Percentiles rank a stretch among this genome's conserved stretches.
These are phyloP conservation scores for Sthenelais limicola DNA, from an alignment of 2,888 invertebrate genomes.

Conservation along the genomic window DNA sequence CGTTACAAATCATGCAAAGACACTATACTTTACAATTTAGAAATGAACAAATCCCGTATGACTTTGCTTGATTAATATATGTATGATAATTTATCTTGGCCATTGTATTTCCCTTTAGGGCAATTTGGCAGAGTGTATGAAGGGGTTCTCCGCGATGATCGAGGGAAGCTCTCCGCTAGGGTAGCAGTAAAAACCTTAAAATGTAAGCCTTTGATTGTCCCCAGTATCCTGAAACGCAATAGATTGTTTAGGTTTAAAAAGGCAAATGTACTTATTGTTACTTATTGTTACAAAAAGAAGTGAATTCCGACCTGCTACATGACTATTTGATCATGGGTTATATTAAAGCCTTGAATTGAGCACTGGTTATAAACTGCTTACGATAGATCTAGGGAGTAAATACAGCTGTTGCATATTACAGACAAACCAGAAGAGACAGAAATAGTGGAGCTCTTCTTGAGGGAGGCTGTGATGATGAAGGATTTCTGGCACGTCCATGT, in stretches of 20 bases:
- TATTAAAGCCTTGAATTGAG: no score
- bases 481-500: constrained; percentile 74
- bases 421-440: constrained; percentile 60
- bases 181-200: constrained; percentile 68
- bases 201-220: constrained; percentile 54
- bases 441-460: constrained; percentile 70
- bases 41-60: no score
- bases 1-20: no score
- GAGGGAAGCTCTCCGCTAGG: constrained; percentile 49
- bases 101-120: constrained; percentile 43
- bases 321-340: no score
- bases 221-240: background rate
- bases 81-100: background rate
- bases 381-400: no score
- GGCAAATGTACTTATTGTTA: background rate
- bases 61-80: no score
- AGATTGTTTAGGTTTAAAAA: background rate
- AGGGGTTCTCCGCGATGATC: constrained; percentile 35
- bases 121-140: constrained; percentile 53
- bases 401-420: no score
- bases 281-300: no score
- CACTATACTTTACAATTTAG: no score
- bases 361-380: no score
- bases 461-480: constrained; percentile 73
- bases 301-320: no score